Conservation (phyloP, 2,113 vertebrate species). For the Echinops telfairi region DNA sequence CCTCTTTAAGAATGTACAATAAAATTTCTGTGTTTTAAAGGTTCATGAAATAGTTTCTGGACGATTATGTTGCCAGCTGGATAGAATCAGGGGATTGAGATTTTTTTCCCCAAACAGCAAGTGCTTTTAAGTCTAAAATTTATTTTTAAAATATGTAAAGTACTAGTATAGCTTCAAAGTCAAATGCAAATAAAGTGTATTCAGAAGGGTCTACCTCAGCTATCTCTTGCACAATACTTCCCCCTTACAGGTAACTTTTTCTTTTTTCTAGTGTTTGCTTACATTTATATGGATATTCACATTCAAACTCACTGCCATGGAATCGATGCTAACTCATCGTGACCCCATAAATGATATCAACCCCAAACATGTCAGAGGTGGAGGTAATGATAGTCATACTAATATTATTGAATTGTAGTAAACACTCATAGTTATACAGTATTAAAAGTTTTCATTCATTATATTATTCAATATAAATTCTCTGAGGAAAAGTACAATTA, state of each 20-base stretch:
- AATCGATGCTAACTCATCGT: no score
- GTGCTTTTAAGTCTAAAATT: constrained; percentile 12
- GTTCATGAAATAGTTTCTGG: not conserved
- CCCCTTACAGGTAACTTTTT: not conserved
- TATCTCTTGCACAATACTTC: not conserved
- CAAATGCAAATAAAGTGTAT: not conserved
- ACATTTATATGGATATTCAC: not conserved
- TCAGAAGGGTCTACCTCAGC: not conserved
- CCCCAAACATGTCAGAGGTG: not conserved
- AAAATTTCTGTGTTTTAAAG: not conserved
- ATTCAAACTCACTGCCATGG: no score
- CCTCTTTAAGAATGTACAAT: not conserved
- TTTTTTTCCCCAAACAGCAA: not conserved
- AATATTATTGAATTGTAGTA: not conserved
- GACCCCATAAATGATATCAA: not conserved
- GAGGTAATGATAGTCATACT: not conserved
- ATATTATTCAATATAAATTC: not conserved
- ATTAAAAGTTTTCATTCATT: not conserved
- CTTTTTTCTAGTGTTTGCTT: not conserved
- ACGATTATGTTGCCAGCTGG: not conserved
- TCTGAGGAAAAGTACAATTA: not conserved
- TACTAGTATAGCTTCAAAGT: not conserved
- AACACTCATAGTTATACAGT: not conserved
- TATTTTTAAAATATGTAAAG: not conserved
- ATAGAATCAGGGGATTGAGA: not conserved